These are phyloP conservation scores for Hemistola chrysoprasaria DNA, from an alignment of 2,888 invertebrate genomes.

Conservation along the genomic window DNA sequence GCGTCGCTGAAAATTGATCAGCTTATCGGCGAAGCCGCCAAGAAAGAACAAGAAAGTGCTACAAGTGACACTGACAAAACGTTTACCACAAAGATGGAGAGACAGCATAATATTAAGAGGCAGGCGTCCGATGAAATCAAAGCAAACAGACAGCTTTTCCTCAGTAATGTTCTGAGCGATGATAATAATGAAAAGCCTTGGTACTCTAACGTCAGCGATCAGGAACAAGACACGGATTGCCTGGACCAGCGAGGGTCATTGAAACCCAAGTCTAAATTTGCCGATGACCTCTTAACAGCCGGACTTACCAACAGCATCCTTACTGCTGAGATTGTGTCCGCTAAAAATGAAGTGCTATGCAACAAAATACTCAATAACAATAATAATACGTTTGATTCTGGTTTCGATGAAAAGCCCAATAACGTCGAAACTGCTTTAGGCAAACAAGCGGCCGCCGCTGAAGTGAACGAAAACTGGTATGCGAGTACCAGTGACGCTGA, in stretches of 20 bases:
- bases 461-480: constrained; percentile 89
- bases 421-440: constrained; percentile 52
- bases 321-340: constrained; percentile 61
- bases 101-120: constrained; percentile 80
- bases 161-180: constrained; percentile 69
- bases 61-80: constrained; percentile 71
- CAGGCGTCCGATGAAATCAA: constrained; percentile 74
- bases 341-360: constrained; percentile 72
- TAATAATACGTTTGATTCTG: constrained; percentile 50
- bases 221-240: constrained; percentile 71
- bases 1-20: constrained; percentile 82
- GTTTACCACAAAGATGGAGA: constrained; percentile 81
- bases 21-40: constrained; percentile 69
- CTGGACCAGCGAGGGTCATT: constrained; percentile 58
- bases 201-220: constrained; percentile 78
- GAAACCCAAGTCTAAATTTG: constrained; percentile 63
- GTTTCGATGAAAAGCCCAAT: constrained; percentile 64
- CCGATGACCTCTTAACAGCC: constrained; percentile 58
- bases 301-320: constrained; percentile 54
- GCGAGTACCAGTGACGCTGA: constrained; percentile 90
- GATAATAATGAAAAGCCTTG: constrained; percentile 72
- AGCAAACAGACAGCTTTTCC: constrained; percentile 68
- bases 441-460: constrained; percentile 56
- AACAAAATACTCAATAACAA: constrained; percentile 58
- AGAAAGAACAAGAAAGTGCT: constrained; percentile 56